Evolutionary conservation across 2,797 vertebrate species (phyloP).

Genomic region (Gephyroberyx darwinii): DNA sequence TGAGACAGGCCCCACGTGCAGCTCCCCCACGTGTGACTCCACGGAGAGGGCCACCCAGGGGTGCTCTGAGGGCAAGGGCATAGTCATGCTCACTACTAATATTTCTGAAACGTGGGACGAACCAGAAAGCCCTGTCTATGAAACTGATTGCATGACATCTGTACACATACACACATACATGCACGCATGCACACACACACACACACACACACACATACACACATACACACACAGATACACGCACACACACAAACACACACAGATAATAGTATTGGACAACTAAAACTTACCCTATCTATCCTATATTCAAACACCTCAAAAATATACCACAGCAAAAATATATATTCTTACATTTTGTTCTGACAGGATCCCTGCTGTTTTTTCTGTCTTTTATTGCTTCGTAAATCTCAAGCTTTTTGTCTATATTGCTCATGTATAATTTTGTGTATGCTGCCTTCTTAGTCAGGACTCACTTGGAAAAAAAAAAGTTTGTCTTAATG

Average conservation of each 20-base stretch:
- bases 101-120: constrained; percentile 19
- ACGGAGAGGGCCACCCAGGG: constrained; percentile 40
- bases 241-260: not conserved
- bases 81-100: constrained; percentile 23
- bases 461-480: not conserved
- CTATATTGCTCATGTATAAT: constrained; percentile 5
- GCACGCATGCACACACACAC: constrained; percentile 4
- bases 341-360: not conserved
- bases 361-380: not conserved
- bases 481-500: not conserved
- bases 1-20: constrained; percentile 32
- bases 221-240: constrained; percentile 2
- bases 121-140: not conserved
- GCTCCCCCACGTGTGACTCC: constrained; percentile 16
- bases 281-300: constrained; percentile 5
- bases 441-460: constrained; percentile 12
- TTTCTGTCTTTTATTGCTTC: not conserved
- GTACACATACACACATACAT: not conserved
- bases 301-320: constrained; percentile 19
- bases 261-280: not conserved
- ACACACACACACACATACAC: not conserved
- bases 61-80: constrained; percentile 46
- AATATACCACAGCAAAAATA: not conserved
- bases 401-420: constrained; percentile 8
- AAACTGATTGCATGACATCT: constrained; percentile 16